Evolutionary conservation across 2,113 vertebrate species (phyloP), one percentile per base, ranked within the genome.

Genomic region (Callopanchax toddi): DNA sequence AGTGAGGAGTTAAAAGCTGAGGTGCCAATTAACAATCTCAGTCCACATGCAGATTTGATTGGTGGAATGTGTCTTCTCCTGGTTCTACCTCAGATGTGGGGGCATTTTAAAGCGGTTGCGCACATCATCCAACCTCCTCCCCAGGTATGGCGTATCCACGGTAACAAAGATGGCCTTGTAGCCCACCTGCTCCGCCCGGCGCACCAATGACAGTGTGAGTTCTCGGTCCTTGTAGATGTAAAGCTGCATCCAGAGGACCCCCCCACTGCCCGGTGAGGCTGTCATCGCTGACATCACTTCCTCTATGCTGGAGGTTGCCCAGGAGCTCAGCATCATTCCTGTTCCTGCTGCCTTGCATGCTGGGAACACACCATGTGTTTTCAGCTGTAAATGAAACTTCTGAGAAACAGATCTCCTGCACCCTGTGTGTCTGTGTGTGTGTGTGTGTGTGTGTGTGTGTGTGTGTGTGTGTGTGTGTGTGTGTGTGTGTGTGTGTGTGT

Each of bases 321-420:
- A 99, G 52, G 97, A 96, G 52, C 97, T 99, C 81, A 99, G 88
- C 96, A 97, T 97, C 97, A 99, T 99, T 6, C 94, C 97, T 0
- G 93, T 97, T 3, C 92, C 94, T 74, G 88, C 7, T 0, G 93
- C 87, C 18, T 60, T 73, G 82, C 96, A 98, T 46, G 96, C 97
- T 99, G 84, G 44, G 54, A 53, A 69, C 23, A 75, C 16, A 68
- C 16, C n/a, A 32, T 8, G 29, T 32, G 29, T 32, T 6, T 6
- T 32, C 29, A 32, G 29, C 29, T 32, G 6, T 6, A 26, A 26
- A 26, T 26, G 26, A 26, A 26, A 26, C 26, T 9, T 32, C n/a
- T n/a, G n/a, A n/a, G 29, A 8, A 32, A 7, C 29, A 32, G 15
- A 2, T 26, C n/a, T n/a, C n/a, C n/a, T n/a, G n/a, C n/a, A n/a